Base-by-base conservation (phyloP, 2,888 invertebrate genomes). In the Drosophila subquinaria region DNA sequence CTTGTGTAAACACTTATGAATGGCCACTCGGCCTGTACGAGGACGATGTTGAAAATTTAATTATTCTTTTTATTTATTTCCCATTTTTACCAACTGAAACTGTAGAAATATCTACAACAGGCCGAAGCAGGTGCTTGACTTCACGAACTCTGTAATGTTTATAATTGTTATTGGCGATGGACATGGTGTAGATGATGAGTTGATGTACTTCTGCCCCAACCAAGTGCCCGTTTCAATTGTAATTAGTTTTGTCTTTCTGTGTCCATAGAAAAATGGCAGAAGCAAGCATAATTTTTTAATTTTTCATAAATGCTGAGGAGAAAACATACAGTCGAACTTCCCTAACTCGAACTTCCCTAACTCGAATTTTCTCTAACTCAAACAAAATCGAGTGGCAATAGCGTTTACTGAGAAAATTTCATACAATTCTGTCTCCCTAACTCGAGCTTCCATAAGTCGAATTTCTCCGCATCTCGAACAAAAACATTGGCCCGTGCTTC, bases 1-100 rank as follows among this genome's bases (percentile, higher is more conserved):
- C 90, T 88, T 91, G 88, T 90, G 92, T 92, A 92, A 92, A 92
- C 92, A 92, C 89, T 91, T 79, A 86, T 89, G 77, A 83, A 79
- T 69, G 80, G 71, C 73, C 76, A 79, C 83, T 71, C 68, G 56
- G 61, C 30, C 53, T 62, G 71, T 53, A 56, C 57, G 56, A 68
- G 76, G 62, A 59, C 57, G 59, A 68, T 72, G 76, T 66, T 80
- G 67, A 77, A 81, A 83, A 72, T 72, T 75, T 83, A 71, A 86
- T 86, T 68, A 82, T 76, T 76, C 73, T 73, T 70, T 61, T 50
- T 51, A 40, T 48, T 47, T 51, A 27, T 45, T 64, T 33, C 3
- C 17, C 48, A 42, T 45, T 53, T 59, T 59, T 5, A 57, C 51
- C 42, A 55, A 52, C 38, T 62, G 27, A 48, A 62, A 50, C 57